phyloP scores from a whole-genome alignment of 2,888 invertebrate species.

The Sisyra terminalis region DNA sequence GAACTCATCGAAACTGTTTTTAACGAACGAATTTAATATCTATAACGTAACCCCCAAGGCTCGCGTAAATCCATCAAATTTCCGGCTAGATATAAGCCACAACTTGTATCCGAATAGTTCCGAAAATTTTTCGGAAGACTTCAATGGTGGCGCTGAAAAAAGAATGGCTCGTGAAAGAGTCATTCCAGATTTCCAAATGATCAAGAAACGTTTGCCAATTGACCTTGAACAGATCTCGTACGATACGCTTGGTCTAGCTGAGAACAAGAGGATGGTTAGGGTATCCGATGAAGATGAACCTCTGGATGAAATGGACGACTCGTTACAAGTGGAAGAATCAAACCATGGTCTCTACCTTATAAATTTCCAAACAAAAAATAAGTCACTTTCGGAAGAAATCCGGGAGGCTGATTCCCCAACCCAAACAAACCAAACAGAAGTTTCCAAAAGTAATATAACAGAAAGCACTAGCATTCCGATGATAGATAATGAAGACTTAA shows the following conservation, averaged over 20 bases:
- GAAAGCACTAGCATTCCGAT: constrained; percentile 12
- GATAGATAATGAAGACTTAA: constrained; percentile 4
- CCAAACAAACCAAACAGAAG: constrained; percentile 10
- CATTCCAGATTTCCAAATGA: not conserved
- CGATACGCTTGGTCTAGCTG: constrained; percentile 14
- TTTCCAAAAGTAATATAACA: constrained; percentile 15
- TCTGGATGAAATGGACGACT: constrained; percentile 35
- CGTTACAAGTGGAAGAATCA: constrained; percentile 35
- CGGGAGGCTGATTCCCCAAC: not conserved
- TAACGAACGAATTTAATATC: too few relatives aligned
- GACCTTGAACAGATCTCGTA: constrained; percentile 16
- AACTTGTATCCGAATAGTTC: not conserved
- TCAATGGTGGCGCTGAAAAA: not conserved
- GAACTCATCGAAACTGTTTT: constrained; percentile 3
- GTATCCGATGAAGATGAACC: constrained; percentile 23
- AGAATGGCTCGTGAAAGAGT: not conserved
- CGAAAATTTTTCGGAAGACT: not conserved
- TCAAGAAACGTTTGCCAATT: constrained; percentile 19
- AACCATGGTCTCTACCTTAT: constrained; percentile 34
- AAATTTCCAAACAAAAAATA: constrained; percentile 19
- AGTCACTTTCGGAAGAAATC: not conserved
- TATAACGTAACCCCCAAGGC: too few relatives aligned
- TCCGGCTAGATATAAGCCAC: not conserved
- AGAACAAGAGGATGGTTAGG: constrained; percentile 17
- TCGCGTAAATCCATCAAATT: too few relatives aligned